Base-by-base conservation (phyloP, 2,797 vertebrate species). In the Poecilia velifera region DNA sequence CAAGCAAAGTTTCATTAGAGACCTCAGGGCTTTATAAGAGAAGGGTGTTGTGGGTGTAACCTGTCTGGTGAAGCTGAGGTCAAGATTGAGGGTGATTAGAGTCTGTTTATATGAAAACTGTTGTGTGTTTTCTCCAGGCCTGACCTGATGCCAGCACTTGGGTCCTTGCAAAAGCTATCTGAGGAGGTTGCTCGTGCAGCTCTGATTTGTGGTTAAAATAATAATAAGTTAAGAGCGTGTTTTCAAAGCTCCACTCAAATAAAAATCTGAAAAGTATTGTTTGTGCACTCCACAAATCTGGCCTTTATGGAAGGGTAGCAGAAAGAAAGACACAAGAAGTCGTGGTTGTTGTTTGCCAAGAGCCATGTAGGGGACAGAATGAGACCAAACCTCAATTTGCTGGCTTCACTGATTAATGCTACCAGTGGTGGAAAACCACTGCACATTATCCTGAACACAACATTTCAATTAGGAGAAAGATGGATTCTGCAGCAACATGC, bases 141-240 rank as follows among this genome's bases (percentile, higher is more conserved):
- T 13, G 51, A 74, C 80, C 82, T 75, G 81, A 78, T 77, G 70
- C 72, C 64, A 25, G 34, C 39, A 51, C 34, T 39, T 39, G 2
- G 20, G 62, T 6, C 5, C 5, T n/a, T 41, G 4, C 16, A 9
- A 41, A 70, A 43, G 22, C 9, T 45, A 13, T n/a, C 7, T 43
- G 20, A 25, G 39, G 10, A 70, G 22, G 45, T 7, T 5, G 34
- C 18, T 22, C 3, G 22, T 25, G 31, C 13, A 14, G 12, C 2
- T 70, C 13, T 43, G 20, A 3, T 28, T n/a, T 71, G 6, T 28
- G n/a, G n/a, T 72, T 70, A 53, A 53, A 25, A 53, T 25, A 9
- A 53, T 25, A 9, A 53, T 53, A 53, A 8, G 22, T 25, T 3
- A 53, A 25, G 57, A 2, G n/a, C 10, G 5, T 59, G 57, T 31